Base-by-base conservation (phyloP, 2,797 vertebrate genomes). In the Poeciliopsis turneri region DNA sequence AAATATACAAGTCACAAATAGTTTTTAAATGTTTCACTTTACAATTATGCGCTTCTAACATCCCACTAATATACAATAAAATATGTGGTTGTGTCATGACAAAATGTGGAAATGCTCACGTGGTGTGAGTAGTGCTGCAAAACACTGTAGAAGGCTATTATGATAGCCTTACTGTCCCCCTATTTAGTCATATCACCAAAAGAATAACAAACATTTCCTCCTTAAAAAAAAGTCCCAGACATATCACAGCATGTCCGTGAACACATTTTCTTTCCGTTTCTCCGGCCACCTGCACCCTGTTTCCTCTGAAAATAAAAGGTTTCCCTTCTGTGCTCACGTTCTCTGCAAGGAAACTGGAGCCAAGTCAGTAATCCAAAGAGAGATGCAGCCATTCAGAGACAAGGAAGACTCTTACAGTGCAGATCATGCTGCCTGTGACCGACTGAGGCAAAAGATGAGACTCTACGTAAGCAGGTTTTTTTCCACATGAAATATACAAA, bases 241-340 rank as follows among this genome's bases (percentile, higher is more conserved):
- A 72, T 45, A 72, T 28, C 25, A 72, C 70, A 78, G 43, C 46
- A 45, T 53, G 47, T 51, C 33, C 16, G 18, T 16, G n/a, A 78
- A 55, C 70, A 76, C 69, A 64, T 80, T 83, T 83, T 75, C 72
- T 68, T 23, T 73, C 39, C 61, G 7, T 74, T 72, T 49, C 25
- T 72, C 46, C 5, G 7, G 30, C 57, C 70, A 64, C 68, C 78
- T 79, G 80, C 55, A 59, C 75, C 45, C 75, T 59, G 75, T 76
- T 80, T 84, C 77, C 77, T 72, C 71, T 77, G 53, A 72, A 57
- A 78, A 36, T 20, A 61, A 81, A 13, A 16, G 12, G 59, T 74
- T 84, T 81, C 30, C 33, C 71, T 53, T 76, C 41, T 39, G 55
- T 55, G n/a, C 51, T 51, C 10, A 15, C 55, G 41, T 43, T 51